Percentiles rank a stretch among this genome's conserved stretches.
phyloP scores from a whole-genome alignment of 2,113 vertebrate genomes.

The Mirounga angustirostris region DNA sequence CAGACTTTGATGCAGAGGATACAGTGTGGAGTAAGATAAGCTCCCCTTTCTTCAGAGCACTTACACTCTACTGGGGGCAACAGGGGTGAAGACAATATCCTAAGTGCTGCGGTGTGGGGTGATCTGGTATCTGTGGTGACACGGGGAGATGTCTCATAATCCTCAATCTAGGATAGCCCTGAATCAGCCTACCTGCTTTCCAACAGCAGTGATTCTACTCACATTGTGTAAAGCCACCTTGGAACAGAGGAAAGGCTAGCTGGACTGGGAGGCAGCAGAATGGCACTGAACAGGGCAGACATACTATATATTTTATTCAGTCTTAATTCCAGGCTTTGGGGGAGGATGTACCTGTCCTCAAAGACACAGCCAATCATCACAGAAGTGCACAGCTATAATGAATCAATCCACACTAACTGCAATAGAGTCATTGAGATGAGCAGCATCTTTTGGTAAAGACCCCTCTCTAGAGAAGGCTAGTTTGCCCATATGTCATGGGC shows the following conservation, averaged over 20 bases:
- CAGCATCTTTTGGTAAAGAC: background rate
- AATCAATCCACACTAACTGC: background rate
- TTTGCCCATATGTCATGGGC: background rate
- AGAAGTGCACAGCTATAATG: background rate
- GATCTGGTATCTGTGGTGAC: background rate
- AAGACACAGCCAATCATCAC: background rate
- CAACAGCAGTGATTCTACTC: background rate
- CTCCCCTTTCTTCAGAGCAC: background rate
- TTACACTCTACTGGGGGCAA: background rate
- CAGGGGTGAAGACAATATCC: rapidly evolving
- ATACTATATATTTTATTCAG: background rate
- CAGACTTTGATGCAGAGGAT: background rate
- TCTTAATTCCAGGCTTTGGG: background rate
- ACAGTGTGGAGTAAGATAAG: background rate
- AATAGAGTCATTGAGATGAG: background rate
- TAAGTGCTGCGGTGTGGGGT: rapidly evolving
- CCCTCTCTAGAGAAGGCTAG: background rate
- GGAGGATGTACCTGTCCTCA: background rate
- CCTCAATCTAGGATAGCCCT: background rate
- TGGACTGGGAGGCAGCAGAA: background rate
- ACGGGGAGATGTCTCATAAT: rapidly evolving
- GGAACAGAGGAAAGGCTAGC: background rate
- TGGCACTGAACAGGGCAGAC: background rate
- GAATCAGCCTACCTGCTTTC: background rate
- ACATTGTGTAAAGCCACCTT: background rate